Evolutionary conservation across 2,888 invertebrate species (phyloP).

Genomic region (Hedya salicella): DNA sequence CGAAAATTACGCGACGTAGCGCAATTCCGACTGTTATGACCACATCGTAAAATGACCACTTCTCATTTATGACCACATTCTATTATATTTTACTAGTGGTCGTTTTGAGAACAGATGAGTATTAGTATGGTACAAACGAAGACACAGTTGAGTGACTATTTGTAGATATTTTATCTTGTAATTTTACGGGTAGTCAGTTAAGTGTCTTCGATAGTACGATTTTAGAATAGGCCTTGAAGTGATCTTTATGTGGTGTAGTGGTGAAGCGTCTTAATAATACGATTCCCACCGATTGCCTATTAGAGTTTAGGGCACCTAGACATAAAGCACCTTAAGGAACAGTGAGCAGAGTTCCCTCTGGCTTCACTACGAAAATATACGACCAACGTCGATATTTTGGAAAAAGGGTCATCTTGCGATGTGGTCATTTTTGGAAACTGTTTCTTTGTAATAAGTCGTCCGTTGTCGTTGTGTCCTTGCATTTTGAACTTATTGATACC

Average conservation of each 20-base stretch:
- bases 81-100: background rate
- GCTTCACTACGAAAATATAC: constrained; percentile 19
- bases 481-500: background rate
- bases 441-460: background rate
- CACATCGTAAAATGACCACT: constrained; percentile 10
- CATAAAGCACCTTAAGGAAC: constrained; percentile 36
- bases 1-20: background rate
- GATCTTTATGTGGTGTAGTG: constrained; percentile 45
- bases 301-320: constrained; percentile 17
- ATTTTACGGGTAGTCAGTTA: no score
- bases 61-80: background rate
- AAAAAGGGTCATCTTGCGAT: constrained; percentile 11
- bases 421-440: background rate
- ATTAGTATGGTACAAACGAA: no score
- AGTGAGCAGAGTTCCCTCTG: constrained; percentile 44
- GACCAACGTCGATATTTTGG: constrained; percentile 20
- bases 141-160: no score
- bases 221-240: constrained; percentile 16
- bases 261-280: constrained; percentile 44
- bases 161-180: no score
- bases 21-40: background rate
- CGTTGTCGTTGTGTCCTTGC: background rate
- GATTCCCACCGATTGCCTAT: constrained; percentile 23
- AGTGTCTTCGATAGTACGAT: background rate
- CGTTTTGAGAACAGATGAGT: constrained; percentile 8